Conservation (phyloP, 2,888 invertebrate genomes). For the Micoletzkya japonica region DNA sequence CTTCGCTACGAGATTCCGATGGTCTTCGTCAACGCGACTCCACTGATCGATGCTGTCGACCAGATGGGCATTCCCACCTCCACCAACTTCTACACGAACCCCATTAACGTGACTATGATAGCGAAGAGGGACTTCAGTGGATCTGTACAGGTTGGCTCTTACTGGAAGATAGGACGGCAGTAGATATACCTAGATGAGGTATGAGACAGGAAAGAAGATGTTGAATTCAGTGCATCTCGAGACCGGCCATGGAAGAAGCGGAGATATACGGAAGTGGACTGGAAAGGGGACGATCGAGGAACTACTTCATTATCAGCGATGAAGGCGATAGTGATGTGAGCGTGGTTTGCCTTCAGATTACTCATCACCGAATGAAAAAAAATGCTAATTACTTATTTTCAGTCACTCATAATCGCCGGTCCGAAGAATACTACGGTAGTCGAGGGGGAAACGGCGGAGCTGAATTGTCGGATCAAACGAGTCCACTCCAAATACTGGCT, state of each 20-base stretch:
- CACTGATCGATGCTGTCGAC: slow-evolving; percentile 51
- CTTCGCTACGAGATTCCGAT: slow-evolving; percentile 59
- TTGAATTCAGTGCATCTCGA: slow-evolving; percentile 54
- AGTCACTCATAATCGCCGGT: slow-evolving; percentile 1
- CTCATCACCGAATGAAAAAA: neutral
- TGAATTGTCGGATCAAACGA: slow-evolving; percentile 14
- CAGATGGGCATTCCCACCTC: slow-evolving; percentile 50
- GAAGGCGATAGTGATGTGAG: neutral
- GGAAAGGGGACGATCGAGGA: slow-evolving; percentile 48
- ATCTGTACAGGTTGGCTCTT: slow-evolving; percentile 49
- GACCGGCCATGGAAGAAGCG: slow-evolving; percentile 62
- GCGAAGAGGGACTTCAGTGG: slow-evolving; percentile 47
- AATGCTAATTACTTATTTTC: neutral
- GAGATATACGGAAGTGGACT: slow-evolving; percentile 58
- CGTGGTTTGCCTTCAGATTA: neutral
- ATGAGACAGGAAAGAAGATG: neutral
- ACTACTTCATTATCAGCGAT: slow-evolving; percentile 19
- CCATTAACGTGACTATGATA: slow-evolving; percentile 52
- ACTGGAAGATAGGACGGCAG: neutral
- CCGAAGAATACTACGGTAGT: slow-evolving; percentile 12
- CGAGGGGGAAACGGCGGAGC: slow-evolving; percentile 5
- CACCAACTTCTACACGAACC: slow-evolving; percentile 60
- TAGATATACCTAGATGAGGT: neutral
- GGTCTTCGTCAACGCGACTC: slow-evolving; percentile 56
- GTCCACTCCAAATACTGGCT: slow-evolving; percentile 1